Evolutionary conservation across 2,797 vertebrate genomes (phyloP).

Genomic region (Pangasius mekongensis): DNA sequence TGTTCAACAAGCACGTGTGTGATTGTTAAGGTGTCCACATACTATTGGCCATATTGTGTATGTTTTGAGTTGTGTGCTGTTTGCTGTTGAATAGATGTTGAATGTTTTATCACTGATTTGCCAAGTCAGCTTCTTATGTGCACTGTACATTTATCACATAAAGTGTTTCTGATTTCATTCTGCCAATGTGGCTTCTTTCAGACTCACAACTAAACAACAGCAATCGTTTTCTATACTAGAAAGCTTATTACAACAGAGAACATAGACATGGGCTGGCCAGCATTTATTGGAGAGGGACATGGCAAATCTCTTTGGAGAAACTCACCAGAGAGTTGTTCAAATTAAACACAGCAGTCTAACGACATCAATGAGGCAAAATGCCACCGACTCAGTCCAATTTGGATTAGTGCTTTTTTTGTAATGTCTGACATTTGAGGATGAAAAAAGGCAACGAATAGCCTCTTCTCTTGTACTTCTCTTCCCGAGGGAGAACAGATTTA

Average conservation of each 20-base stretch:
- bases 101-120: neutral
- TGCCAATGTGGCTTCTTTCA: neutral
- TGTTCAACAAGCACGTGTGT: neutral
- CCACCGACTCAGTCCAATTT: slow-evolving; percentile 20
- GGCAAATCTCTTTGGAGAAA: slow-evolving; percentile 16
- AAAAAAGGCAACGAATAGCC: slow-evolving; percentile 29
- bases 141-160: neutral
- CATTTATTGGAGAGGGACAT: slow-evolving; percentile 27
- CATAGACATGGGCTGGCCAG: neutral
- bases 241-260: slow-evolving; percentile 4
- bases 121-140: neutral
- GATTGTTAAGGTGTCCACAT: neutral
- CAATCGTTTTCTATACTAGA: neutral
- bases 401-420: slow-evolving; percentile 42
- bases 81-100: neutral
- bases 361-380: slow-evolving; percentile 37
- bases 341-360: slow-evolving; percentile 37
- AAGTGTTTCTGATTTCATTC: neutral
- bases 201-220: slow-evolving; percentile 22
- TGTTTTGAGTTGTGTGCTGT: neutral
- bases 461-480: slow-evolving; percentile 7
- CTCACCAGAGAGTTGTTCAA: slow-evolving; percentile 23
- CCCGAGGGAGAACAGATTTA: slow-evolving; percentile 13
- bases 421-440: slow-evolving; percentile 46
- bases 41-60: neutral